phyloP scores from a whole-genome alignment of 2,113 vertebrate species.

The Rhagologus leucostigma region DNA sequence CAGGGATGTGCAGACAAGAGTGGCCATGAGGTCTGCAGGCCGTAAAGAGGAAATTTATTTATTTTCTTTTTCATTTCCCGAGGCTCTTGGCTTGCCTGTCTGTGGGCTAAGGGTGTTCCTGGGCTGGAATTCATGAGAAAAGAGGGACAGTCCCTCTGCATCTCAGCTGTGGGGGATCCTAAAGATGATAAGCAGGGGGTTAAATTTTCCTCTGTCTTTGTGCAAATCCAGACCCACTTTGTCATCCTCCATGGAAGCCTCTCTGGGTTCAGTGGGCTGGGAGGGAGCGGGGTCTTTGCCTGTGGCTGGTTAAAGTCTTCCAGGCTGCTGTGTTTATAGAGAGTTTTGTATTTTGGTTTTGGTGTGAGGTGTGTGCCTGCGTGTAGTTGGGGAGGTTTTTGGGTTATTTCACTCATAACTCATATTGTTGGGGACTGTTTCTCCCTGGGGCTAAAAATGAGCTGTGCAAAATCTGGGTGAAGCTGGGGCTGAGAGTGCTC shows the following conservation, averaged over 20 bases:
- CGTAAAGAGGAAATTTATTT: not conserved
- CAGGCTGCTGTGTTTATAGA: not conserved
- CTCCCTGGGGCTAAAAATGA: not conserved
- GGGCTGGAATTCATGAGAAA: not conserved
- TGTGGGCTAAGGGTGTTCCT: not conserved
- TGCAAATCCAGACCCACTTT: not conserved
- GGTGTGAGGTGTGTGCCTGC: not conserved
- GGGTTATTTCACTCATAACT: not conserved
- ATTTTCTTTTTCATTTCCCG: not conserved
- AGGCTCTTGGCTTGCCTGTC: not conserved
- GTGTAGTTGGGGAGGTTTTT: accelerated
- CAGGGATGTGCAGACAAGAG: not conserved
- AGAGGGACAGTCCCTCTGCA: not conserved
- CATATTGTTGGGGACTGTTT: accelerated
- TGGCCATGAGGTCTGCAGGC: not conserved
- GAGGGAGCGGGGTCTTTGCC: not conserved
- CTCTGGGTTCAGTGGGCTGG: not conserved
- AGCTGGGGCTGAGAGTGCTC: accelerated
- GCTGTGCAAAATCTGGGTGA: accelerated
- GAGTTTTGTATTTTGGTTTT: not conserved
- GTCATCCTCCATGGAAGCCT: not conserved
- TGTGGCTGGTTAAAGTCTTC: not conserved
- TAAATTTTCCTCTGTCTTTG: not conserved
- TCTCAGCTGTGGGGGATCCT: not conserved
- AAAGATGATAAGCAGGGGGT: not conserved